Evolutionary conservation across 2,113 vertebrate species (phyloP).

Genomic region (Nesogale talazaci): DNA sequence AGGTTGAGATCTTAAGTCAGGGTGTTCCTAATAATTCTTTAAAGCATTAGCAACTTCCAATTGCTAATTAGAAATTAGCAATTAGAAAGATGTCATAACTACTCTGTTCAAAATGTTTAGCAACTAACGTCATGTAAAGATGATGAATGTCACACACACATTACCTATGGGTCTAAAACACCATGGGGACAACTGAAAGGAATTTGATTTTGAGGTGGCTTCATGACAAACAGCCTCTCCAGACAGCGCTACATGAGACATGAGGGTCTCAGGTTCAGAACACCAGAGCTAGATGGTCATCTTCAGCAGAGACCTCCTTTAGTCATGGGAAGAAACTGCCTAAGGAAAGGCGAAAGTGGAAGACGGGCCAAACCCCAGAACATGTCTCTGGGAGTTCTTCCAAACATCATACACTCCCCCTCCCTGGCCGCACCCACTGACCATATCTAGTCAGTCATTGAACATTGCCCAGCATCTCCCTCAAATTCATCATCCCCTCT

Average conservation of each 20-base stretch:
- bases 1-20: slow-evolving; percentile 20
- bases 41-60: too few species aligned
- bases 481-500: background rate
- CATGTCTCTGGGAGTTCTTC: background rate
- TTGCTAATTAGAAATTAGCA: background rate
- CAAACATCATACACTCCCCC: background rate
- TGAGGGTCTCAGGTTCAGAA: background rate
- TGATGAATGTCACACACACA: slow-evolving; percentile 8
- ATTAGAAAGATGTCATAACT: slow-evolving; percentile 12
- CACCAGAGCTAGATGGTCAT: background rate
- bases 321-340: background rate
- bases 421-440: background rate
- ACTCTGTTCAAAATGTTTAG: slow-evolving; percentile 30
- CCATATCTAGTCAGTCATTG: background rate
- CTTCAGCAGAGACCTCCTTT: background rate
- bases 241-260: background rate
- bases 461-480: background rate
- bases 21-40: background rate
- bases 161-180: background rate
- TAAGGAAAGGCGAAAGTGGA: background rate
- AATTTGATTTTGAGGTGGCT: background rate
- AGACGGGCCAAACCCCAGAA: background rate
- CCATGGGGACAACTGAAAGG: background rate
- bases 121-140: slow-evolving; percentile 18
- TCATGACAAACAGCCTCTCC: slow-evolving; percentile 7